These are phyloP conservation scores for Cyphomyrus plagiostoma DNA, from an alignment of 2,113 vertebrate species.

Conservation along the genomic window DNA sequence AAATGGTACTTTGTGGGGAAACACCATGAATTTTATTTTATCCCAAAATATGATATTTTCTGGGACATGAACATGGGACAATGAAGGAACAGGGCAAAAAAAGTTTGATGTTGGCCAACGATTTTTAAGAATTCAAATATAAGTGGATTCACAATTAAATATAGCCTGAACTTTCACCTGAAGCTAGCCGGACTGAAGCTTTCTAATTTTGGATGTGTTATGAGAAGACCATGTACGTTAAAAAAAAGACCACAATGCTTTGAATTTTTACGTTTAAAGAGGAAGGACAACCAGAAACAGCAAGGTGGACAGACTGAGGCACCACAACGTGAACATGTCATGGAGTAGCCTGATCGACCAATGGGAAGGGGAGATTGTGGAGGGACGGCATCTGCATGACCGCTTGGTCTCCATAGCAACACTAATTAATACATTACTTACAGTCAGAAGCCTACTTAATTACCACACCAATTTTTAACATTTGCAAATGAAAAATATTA, in stretches of 20 bases:
- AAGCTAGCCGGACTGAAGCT: background rate
- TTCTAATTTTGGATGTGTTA: background rate
- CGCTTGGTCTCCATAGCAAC: background rate
- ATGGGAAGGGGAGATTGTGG: background rate
- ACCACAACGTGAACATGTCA: background rate
- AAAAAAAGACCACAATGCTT: background rate
- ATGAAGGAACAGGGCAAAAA: background rate
- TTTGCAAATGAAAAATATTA: background rate
- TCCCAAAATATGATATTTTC: background rate
- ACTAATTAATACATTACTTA: background rate
- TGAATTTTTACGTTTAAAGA: background rate
- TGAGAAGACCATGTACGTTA: background rate
- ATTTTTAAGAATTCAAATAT: background rate
- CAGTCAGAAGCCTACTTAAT: background rate
- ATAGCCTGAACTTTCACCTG: background rate
- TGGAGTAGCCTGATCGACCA: background rate
- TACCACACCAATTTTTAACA: background rate
- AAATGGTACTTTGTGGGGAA: background rate
- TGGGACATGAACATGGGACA: background rate
- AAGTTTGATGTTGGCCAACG: background rate
- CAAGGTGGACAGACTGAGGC: background rate
- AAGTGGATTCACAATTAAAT: background rate
- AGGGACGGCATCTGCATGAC: background rate
- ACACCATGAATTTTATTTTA: background rate
- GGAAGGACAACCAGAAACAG: background rate